Base-by-base conservation (phyloP, 2,888 invertebrate species). In the Xylophagus ater region DNA sequence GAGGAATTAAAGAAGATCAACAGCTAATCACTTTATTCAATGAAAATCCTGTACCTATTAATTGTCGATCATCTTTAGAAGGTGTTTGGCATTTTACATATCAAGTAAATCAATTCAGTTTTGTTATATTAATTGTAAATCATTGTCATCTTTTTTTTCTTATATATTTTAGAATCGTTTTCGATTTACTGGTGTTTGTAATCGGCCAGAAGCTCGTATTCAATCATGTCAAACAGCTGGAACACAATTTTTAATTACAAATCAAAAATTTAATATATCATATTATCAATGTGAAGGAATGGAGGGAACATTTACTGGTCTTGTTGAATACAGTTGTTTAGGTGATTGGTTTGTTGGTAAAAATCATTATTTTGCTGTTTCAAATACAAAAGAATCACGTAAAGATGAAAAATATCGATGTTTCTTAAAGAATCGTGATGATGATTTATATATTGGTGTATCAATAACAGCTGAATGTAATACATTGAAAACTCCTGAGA, bases 21-120 rank as follows among this genome's bases (percentile, higher is more conserved):
- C 83, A 87, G 52, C 65, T 87, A 4, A 76, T 81, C 34, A 90
- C 92, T 12, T 63, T 92, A 43, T 92, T 90, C 57, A 84, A 87
- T 28, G 88, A 90, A 56, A 90, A 90, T 66, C 84, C 81, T 62
- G 78, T 85, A 2, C 88, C 90, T 24, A 77, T 90, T 2, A 92
- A 92, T 64, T 93, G 92, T 55, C 73, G 92, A 43, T 89, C 92
- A 3, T 88, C 90, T 5, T 66, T 93, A 25, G 92, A 93, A 71
- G 92, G 92, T 40, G 90, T 92, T n/a, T 93, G 90, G 90, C 88
- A 88, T 53, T 93, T 93, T 70, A 82, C 86, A 2, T 88, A 87
- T 60, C 86, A 86, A 64, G 74, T 68, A 52, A 47, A 41, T 40
- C 5, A 14, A 28, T 23, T 17, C 7, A 3, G 37, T 29, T 29